Percentiles rank a stretch among this genome's conserved stretches.
phyloP scores from a whole-genome alignment of 2,888 invertebrate species.

The Drosophila flavopinicola region DNA sequence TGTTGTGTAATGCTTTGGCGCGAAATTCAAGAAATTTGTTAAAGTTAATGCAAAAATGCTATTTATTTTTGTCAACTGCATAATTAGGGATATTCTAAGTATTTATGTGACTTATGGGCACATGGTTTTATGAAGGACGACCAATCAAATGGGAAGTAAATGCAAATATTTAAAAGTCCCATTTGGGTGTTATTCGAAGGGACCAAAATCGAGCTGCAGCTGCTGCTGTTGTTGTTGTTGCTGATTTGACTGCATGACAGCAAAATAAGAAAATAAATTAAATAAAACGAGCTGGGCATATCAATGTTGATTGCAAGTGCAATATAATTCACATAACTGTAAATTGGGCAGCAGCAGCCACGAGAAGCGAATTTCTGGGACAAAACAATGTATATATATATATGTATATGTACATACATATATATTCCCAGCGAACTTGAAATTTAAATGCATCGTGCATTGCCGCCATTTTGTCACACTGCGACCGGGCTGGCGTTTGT shows the following conservation, averaged over 20 bases:
- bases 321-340: slow-evolving; percentile 42
- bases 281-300: slow-evolving; percentile 30
- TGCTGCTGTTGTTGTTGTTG: slow-evolving; percentile 2
- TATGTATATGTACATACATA: too few relatives aligned
- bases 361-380: background rate
- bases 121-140: too few relatives aligned
- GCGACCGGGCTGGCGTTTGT: background rate
- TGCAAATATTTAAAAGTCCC: background rate
- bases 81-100: background rate
- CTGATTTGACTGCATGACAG: slow-evolving; percentile 39
- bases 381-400: too few relatives aligned
- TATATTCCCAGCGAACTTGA: slow-evolving; percentile 6
- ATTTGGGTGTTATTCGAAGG: background rate
- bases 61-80: background rate
- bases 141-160: background rate
- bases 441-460: slow-evolving; percentile 4
- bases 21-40: background rate
- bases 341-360: slow-evolving; percentile 16
- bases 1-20: background rate
- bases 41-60: background rate
- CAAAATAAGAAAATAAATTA: slow-evolving; percentile 45
- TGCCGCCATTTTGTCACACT: slow-evolving; percentile 34
- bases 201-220: background rate
- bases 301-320: slow-evolving; percentile 26
- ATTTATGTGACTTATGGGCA: background rate